Base-by-base conservation (phyloP, 1,140 invertebrate species). In the Drosophila varians region DNA sequence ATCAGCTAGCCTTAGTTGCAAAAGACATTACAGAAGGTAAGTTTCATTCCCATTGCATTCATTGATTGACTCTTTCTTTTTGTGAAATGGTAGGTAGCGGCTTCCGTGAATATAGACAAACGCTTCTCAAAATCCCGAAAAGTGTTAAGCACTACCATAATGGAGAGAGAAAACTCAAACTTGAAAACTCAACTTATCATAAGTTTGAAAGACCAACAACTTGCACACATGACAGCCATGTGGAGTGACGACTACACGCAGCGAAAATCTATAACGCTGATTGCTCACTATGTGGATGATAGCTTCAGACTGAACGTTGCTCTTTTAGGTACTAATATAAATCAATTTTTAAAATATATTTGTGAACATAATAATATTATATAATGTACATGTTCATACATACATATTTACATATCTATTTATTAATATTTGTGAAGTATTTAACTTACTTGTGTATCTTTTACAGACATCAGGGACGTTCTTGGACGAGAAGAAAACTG, bases 401-500 rank as follows among this genome's bases (percentile, higher is more conserved):
- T 21, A 34, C 28, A 21, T 49, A 49, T 19, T 36, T 34, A 49
- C 47, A 49, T 34, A 49, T 49, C 31, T 49, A 31, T 34, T 34
- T 49, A 19, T n/a, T 34, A 34, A 49, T 49, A 12, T 47, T 47
- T 47, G 26, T 26, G 12, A 47, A 47, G 47, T 26, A 19, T 49
- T 49, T 49, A 31, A 49, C 25, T 49, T 49, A 49, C 26, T 49
- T 49, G 25, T 49, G 47, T 49, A 49, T 49, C 47, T 49, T 40
- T 52, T 38, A 52, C 49, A 52, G 49, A 18, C 19, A 52, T 52
- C 49, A 38, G 49, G 19, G 34, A 52, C n/a, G 49, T 38, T 38
- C 19, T 52, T 52, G 19, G 49, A 52, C 34, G 49, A 38, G 49
- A 52, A 52, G 49, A 52, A 52, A 52, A 52, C 49, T 52, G 49